Evolutionary conservation across 2,888 invertebrate species (phyloP), one percentile per base, ranked within the genome.

Genomic region (Torymus auratus): DNA sequence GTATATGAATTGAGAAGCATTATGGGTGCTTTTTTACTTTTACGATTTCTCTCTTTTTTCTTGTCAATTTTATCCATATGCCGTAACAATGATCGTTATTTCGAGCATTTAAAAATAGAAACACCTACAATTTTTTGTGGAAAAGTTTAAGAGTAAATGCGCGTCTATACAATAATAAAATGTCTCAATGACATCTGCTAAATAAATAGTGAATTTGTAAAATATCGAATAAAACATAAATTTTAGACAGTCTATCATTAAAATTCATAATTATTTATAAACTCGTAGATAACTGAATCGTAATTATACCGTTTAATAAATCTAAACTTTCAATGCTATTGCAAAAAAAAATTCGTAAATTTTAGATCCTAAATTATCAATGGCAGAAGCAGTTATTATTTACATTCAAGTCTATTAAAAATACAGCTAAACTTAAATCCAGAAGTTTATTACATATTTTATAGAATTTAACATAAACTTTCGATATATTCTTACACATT

Each of bases 21-120:
- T 23, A 58, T 15, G 71, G 80, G 67, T 80, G 67, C 68, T 77
- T 75, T 53, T 73, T 75, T 74, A 67, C 53, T 71, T 67, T 68
- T 53, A 80, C 28, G 17, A 68, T 72, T 56, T n/a, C 62, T 58
- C 15, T 53, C 20, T 69, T 55, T 23, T 58, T 70, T 60, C 23
- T 73, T 61, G 17, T 73, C 17, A 10, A 56, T 61, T 68, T 70
- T 70, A 28, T 20, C 15, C 12, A 61, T 60, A 53, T 20, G 23
- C 15, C 17, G 28, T 23, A 41, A 55, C 1, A 20, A 53, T 28
- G 65, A 23, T 28, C 28, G 28, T 52, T n/a, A 17, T 28, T 60
- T 23, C 41, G 11, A 64, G 28, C 15, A 61, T 72, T 72, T 58
- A 65, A 28, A 28, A 58, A 78, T 28, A 20, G 56, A 56, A 64